phyloP scores from a whole-genome alignment of 2,888 invertebrate genomes.

The Eugnorisma glareosa region DNA sequence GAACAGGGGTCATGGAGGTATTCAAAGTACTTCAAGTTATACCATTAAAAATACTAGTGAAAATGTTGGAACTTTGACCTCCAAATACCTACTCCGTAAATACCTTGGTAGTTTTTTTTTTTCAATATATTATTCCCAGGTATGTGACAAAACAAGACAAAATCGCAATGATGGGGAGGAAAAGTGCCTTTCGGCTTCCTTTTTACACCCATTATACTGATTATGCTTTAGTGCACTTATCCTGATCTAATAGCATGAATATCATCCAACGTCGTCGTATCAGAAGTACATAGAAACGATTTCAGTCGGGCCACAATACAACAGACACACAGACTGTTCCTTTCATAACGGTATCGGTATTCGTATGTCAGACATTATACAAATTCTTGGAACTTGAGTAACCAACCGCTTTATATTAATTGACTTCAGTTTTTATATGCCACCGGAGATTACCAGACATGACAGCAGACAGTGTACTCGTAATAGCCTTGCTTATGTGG shows the following conservation, averaged over 20 bases:
- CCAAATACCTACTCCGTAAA: background rate
- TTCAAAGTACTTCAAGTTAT: too few species aligned
- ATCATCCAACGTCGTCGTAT: too few species aligned
- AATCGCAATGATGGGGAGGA: background rate
- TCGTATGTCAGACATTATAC: constrained; percentile 15
- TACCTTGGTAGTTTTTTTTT: too few species aligned
- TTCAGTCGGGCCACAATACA: constrained; percentile 1
- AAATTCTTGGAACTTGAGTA: constrained; percentile 24
- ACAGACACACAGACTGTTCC: constrained; percentile 5
- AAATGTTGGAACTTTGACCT: too few species aligned
- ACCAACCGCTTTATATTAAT: background rate
- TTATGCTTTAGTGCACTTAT: background rate
- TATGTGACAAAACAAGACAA: background rate
- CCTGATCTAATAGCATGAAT: background rate
- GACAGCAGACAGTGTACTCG: background rate
- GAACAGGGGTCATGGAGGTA: too few species aligned
- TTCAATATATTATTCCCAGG: too few species aligned
- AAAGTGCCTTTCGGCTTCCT: background rate
- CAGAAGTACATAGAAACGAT: background rate
- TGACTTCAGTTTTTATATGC: background rate
- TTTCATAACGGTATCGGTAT: background rate
- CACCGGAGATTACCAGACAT: background rate
- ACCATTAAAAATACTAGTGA: too few species aligned
- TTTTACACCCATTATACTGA: background rate
- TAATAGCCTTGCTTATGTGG: background rate